A percentile compares a stretch with the other conserved stretches of the same genome.
These are phyloP conservation scores for Rhincodon typus DNA, from an alignment of 2,797 vertebrate genomes.

Conservation along the genomic window DNA sequence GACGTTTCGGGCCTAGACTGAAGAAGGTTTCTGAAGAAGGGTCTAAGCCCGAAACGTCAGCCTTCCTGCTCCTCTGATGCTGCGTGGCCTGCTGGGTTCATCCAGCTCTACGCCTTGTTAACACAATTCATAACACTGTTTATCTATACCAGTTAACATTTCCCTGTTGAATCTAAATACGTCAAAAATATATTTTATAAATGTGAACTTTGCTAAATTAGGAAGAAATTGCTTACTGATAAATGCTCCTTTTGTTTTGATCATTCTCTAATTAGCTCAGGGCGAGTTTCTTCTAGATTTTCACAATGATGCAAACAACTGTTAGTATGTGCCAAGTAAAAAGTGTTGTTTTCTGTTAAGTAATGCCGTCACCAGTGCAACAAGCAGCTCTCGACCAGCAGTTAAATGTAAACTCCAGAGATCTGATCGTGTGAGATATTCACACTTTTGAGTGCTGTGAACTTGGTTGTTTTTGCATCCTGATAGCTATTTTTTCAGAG, in stretches of 20 bases:
- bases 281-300: background rate
- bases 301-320: background rate
- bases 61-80: no score
- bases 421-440: background rate
- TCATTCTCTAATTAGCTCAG: background rate
- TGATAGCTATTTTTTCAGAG: background rate
- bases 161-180: no score
- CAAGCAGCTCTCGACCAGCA: background rate
- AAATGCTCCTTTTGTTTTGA: background rate
- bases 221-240: background rate
- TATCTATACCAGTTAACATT: background rate
- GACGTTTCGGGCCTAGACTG: no score
- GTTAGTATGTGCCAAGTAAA: background rate
- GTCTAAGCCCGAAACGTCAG: no score
- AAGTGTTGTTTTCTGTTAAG: background rate
- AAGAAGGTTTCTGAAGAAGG: no score
- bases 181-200: background rate
- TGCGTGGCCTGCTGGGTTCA: no score
- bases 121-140: background rate
- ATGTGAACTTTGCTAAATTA: background rate
- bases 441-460: background rate
- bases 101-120: no score
- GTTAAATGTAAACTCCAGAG: background rate
- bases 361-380: background rate
- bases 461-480: background rate